Base-by-base conservation (phyloP, 2,797 vertebrate genomes). In the Pipistrellus nathusii region DNA sequence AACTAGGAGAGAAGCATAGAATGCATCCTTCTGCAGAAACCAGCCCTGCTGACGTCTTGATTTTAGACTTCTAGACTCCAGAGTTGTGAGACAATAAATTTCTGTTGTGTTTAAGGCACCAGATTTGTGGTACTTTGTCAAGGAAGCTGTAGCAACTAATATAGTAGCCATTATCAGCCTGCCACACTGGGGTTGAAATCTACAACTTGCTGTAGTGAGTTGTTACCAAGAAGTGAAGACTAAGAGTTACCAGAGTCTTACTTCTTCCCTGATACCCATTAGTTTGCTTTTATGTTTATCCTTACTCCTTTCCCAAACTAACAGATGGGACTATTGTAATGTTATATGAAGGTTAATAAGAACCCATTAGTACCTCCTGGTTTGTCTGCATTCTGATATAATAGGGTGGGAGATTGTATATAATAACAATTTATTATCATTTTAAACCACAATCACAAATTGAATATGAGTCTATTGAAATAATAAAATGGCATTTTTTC, bases 361-460 rank as follows among this genome's bases (percentile, higher is more conserved):
- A 90, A 93, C 25, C 87, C 64, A 57, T 95, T 91, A 91, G 20
- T 25, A 93, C 21, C 38, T 88, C 48, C 71, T 93, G 48, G 57
- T 94, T 88, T 89, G 83, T 96, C 86, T 81, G 51, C 21, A 76
- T 71, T 95, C 44, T 88, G 53, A 48, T 88, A 51, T 87, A 89
- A 73, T 69, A 82, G 68, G 15, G 21, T 89, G 64, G 59, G 68
- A 91, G 48, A 41, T 75, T 75, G 53, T 95, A 32, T 71, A 18
- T 90, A 92, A 21, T 90, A 92, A 77, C 30, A 90, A 20, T 91
- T 89, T 92, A 48, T 94, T 95, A 85, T 64, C 77, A 94, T 93
- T 95, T 94, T 90, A 96, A 88, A 75, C 51, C 57, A 83, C 11
- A 82, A 23, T 95, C 17, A 95, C 53, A 95, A 82, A 69, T 57